Evolutionary conservation across 2,113 vertebrate genomes (phyloP), one percentile per base, ranked within the genome.

Genomic region (Thoracochromis brauschi): DNA sequence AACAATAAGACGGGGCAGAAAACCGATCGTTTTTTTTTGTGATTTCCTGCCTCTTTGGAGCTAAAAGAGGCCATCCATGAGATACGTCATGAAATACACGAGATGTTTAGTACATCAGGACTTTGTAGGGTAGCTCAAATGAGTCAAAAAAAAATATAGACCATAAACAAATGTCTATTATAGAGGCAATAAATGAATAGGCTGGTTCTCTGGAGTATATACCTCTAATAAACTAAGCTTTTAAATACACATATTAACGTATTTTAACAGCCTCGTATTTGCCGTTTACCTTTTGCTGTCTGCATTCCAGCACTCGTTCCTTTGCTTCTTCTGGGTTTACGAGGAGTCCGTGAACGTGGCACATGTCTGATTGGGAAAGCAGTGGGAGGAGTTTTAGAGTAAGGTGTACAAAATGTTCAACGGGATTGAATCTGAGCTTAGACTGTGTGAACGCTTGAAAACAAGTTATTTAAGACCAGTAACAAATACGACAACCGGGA

Each of bases 341-440:
- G 65, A 54, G 31, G 19, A 19, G 88, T 88, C 84, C 45, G 1
- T 93, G 63, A 95, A 93, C 2, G 89, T 42, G 6, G 17, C 91
- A 78, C 38, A n/a, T 3, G 80, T 55, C 21, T 9, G 17, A 47
- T 49, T 63, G 10, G n/a, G 9, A 45, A 85, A 79, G 68, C 82
- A 84, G 85, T 86, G 38, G 94, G 94, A 33, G 93, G 89, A 49
- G 91, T 38, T 84, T 83, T 7, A n/a, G 40, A 4, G 2, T n/a
- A 13, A 84, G 33, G 82, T 47, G 68, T 12, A 65, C 86, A 63
- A 5, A 55, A 4, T 85, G 85, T 87, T 8, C 82, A 17, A 84
- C 35, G 80, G 85, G 54, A 17, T 6, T 12, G n/a, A 16, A 17
- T 12, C 16, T 33, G 17, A 9, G 6, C 0, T 17, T n/a, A 14